Base-by-base conservation (phyloP, 2,797 vertebrate genomes). In the Chromis chromis region DNA sequence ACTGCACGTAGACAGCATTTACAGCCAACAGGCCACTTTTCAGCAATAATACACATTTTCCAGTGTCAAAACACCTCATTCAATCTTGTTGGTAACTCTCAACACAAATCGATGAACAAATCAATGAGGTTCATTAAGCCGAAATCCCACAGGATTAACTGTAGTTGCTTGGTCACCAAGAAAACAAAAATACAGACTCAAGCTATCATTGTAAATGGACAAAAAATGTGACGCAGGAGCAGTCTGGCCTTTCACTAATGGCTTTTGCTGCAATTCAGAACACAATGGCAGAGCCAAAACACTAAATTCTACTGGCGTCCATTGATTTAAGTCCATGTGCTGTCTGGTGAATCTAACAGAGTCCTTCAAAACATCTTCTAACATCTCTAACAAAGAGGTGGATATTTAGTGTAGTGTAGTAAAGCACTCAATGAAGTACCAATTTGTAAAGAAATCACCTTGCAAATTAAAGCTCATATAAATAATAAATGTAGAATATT, bases 61-160 rank as follows among this genome's bases (percentile, higher is more conserved):
- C 53, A 42, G 74, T 79, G 83, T 93, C 88, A 91, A 90, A 94
- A 88, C 82, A 86, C 67, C 79, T 85, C 72, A 65, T 88, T 92
- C 87, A 83, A 70, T 91, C 85, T 81, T 87, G 78, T 82, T 89
- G 75, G 77, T 82, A 85, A 88, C 86, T 78, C 74, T 83, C 86
- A 83, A 87, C 74, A 85, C 78, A 86, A 85, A 89, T 90, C 88
- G 77, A 88, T 90, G 80, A 84, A 84, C 74, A 90, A 91, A 94
- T 94, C 92, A 89, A 94, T 93, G 86, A 80, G 59, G 76, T 91
- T 94, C 84, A 93, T 94, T 91, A 92, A 73, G 68, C 67, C 89
- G 82, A 91, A 92, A 92, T 90, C 86, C 85, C 84, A 65, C 9
- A 52, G 83, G 90, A 91, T 89, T 88, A 88, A 74, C 77, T 85